Evolutionary conservation across 2,888 invertebrate genomes (phyloP).

Genomic region (Pyrochroa serraticornis): DNA sequence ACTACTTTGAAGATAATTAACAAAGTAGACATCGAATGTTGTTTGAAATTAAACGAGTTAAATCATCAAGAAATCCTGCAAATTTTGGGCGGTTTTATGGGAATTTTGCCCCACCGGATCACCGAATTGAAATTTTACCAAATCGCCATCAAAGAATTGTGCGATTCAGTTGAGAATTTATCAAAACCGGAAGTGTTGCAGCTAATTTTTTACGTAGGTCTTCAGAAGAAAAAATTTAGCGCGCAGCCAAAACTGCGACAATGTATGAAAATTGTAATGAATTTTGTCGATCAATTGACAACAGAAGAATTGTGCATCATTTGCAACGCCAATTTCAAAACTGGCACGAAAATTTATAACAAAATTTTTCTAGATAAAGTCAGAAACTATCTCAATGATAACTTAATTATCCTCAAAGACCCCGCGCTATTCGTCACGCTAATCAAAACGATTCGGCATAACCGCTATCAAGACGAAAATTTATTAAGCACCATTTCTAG

Average conservation of each 20-base stretch:
- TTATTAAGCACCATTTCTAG: slow-evolving; percentile 51
- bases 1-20: slow-evolving; percentile 39
- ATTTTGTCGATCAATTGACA: slow-evolving; percentile 42
- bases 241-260: slow-evolving; percentile 43
- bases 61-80: slow-evolving; percentile 41
- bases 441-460: slow-evolving; percentile 56
- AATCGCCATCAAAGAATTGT: slow-evolving; percentile 43
- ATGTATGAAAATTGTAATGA: slow-evolving; percentile 44
- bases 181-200: slow-evolving; percentile 50
- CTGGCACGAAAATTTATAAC: slow-evolving; percentile 52
- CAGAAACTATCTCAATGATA: slow-evolving; percentile 46
- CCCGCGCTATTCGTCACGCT: slow-evolving; percentile 53
- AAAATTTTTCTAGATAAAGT: slow-evolving; percentile 47
- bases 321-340: slow-evolving; percentile 55
- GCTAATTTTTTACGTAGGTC: slow-evolving; percentile 53
- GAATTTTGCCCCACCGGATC: slow-evolving; percentile 47
- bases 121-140: slow-evolving; percentile 48
- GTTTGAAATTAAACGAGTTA: slow-evolving; percentile 40
- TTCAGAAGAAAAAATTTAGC: slow-evolving; percentile 49
- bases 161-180: slow-evolving; percentile 36
- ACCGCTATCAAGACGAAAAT: slow-evolving; percentile 52
- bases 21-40: slow-evolving; percentile 50
- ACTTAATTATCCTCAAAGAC: slow-evolving; percentile 53
- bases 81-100: slow-evolving; percentile 48
- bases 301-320: slow-evolving; percentile 54